Evolutionary conservation across 2,797 vertebrate species (phyloP).

Genomic region (Podarcis siculus): DNA sequence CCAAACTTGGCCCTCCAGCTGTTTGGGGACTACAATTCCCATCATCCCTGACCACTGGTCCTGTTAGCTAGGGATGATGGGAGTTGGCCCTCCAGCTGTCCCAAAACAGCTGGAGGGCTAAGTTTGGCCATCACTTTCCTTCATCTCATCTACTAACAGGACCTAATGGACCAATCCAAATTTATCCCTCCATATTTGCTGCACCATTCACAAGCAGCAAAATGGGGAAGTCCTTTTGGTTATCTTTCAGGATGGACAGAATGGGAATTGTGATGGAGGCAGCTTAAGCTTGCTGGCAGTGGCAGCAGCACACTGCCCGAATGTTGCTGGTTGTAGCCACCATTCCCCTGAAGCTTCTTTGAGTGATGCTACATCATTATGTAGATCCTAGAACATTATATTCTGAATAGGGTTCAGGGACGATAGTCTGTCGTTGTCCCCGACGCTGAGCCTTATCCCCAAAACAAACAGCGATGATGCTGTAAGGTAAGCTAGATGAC

Average conservation of each 20-base stretch:
- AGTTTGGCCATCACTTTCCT: too few relatives aligned
- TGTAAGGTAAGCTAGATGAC: too few relatives aligned
- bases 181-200: background rate
- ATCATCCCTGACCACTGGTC: too few relatives aligned
- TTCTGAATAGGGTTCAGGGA: background rate
- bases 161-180: background rate
- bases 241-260: background rate
- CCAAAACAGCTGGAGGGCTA: too few relatives aligned
- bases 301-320: background rate
- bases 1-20: too few relatives aligned
- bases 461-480: background rate
- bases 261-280: background rate
- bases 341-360: background rate
- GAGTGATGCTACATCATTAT: background rate
- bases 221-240: background rate
- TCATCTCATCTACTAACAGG: background rate
- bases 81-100: too few relatives aligned
- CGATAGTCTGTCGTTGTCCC: background rate
- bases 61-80: too few relatives aligned
- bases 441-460: background rate
- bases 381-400: background rate
- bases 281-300: background rate
- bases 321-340: background rate
- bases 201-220: background rate
- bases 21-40: too few relatives aligned